Conservation (phyloP, 2,113 vertebrate genomes). For the Psophia crepitans region DNA sequence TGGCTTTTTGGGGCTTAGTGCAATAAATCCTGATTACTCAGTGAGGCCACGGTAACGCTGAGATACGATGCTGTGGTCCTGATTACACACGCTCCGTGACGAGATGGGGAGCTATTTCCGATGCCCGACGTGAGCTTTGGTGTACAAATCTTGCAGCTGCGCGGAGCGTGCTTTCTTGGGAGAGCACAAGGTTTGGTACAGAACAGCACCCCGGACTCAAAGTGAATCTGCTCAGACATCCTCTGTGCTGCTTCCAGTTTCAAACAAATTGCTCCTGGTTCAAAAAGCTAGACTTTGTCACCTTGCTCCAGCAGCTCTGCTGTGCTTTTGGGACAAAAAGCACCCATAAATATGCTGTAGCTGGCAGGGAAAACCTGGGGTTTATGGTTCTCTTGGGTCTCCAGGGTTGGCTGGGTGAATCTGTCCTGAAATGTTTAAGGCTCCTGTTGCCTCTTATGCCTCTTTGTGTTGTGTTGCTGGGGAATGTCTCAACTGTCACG, state of each 20-base stretch:
- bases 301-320: not conserved
- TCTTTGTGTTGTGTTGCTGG: not conserved
- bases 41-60: rapidly evolving
- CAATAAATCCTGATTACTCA: not conserved
- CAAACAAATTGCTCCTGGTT: not conserved
- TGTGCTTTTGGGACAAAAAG: not conserved
- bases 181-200: not conserved
- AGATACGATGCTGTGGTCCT: not conserved
- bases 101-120: not conserved
- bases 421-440: not conserved
- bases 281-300: not conserved
- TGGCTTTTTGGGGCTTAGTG: not conserved
- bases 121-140: not conserved
- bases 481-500: not conserved
- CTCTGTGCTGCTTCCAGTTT: not conserved
- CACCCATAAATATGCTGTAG: not conserved
- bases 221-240: not conserved
- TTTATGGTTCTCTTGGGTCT: not conserved
- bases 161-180: not conserved
- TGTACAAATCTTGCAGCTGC: not conserved
- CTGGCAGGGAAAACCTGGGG: not conserved
- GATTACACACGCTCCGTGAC: rapidly evolving
- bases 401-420: not conserved
- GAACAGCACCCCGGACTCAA: not conserved
- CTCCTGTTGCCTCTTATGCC: not conserved